Percentiles rank a stretch among this genome's conserved stretches.
These are phyloP conservation scores for Oeneis ivallda DNA, from an alignment of 2,888 invertebrate genomes.

Conservation along the genomic window DNA sequence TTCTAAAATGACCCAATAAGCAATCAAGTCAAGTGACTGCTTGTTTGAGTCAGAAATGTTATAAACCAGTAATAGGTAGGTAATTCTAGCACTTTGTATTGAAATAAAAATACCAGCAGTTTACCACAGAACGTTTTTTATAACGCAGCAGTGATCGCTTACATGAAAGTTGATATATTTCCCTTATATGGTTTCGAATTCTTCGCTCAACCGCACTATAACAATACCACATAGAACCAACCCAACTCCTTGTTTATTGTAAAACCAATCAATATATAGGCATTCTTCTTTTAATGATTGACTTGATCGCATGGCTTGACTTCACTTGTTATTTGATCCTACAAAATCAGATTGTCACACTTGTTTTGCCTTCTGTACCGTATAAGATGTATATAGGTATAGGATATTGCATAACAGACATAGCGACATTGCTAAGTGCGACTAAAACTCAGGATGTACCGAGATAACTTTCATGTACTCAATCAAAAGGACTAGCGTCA, in stretches of 20 bases:
- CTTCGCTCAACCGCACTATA: constrained; percentile 16
- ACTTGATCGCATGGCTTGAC: too few species aligned
- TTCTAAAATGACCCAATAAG: too few species aligned
- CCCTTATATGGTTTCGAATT: constrained; percentile 27
- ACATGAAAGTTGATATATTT: constrained; percentile 25
- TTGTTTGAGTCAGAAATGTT: background rate
- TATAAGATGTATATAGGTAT: too few species aligned
- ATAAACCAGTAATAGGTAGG: background rate
- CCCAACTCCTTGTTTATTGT: background rate
- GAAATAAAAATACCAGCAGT: background rate
- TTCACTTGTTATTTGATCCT: too few species aligned
- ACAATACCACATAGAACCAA: background rate
- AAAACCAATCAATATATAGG: background rate
- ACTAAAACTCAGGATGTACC: too few species aligned
- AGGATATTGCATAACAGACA: too few species aligned
- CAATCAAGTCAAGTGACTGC: background rate
- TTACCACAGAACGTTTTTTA: constrained; percentile 13
- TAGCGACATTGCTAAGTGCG: too few species aligned
- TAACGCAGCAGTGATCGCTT: constrained; percentile 14
- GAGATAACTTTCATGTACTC: too few species aligned
- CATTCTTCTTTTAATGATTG: too few species aligned
- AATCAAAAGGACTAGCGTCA: too few species aligned
- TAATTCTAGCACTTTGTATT: background rate
- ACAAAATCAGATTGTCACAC: too few species aligned
- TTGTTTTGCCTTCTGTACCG: too few species aligned